Percentiles rank a stretch among this genome's conserved stretches.
Conservation (phyloP, 2,113 vertebrate genomes). For the Chamaea fasciata region DNA sequence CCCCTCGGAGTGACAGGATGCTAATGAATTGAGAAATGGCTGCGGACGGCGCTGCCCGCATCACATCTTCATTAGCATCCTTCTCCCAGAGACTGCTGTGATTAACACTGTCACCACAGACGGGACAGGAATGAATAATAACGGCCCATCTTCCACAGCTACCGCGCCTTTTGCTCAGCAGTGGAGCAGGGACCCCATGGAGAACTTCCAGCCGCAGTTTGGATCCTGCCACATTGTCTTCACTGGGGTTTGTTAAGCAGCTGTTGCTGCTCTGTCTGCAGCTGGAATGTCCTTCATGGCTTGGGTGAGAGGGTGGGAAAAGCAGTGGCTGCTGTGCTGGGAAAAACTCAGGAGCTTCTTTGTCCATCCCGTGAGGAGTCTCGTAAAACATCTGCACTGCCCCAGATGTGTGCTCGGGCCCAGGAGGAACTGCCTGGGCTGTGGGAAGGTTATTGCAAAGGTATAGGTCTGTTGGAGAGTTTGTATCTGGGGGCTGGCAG, state of each 20-base stretch:
- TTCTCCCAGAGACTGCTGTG: slow-evolving; percentile 46
- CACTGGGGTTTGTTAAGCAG: not conserved
- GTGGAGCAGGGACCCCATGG: not conserved
- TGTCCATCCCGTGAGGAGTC: fast-evolving
- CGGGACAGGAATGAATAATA: slow-evolving; percentile 64
- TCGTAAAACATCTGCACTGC: fast-evolving
- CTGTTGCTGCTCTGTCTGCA: not conserved
- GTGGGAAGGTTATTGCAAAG: not conserved
- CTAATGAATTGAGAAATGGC: slow-evolving; percentile 60
- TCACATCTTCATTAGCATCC: slow-evolving; percentile 72
- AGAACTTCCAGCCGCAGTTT: not conserved
- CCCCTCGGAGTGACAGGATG: slow-evolving; percentile 9
- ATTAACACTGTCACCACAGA: slow-evolving; percentile 60
- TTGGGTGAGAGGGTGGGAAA: not conserved
- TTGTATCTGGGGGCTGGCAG: not conserved
- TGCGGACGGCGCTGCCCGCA: not conserved
- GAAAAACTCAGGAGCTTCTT: not conserved
- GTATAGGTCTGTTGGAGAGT: fast-evolving
- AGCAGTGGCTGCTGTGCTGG: not conserved
- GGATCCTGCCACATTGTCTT: not conserved
- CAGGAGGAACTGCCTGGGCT: not conserved
- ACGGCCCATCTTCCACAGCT: not conserved
- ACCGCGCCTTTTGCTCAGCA: not conserved
- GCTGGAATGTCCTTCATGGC: not conserved
- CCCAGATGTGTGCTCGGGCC: not conserved